Base-by-base conservation (phyloP, 2,797 vertebrate species). In the Acipenser ruthenus region DNA sequence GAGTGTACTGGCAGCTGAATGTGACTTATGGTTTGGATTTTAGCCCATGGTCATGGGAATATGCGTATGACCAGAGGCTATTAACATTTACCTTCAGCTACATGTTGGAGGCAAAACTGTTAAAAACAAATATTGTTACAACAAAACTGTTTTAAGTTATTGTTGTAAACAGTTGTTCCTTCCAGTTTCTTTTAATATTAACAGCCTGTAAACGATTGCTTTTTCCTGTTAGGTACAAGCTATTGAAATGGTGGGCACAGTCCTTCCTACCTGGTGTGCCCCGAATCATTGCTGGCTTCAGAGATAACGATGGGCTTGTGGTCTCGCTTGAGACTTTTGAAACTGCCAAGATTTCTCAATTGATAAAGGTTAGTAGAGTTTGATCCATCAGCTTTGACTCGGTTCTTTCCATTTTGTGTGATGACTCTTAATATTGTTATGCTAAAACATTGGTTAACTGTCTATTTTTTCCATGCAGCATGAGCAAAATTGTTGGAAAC, bases 401-500 rank as follows among this genome's bases (percentile, higher is more conserved):
- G 18, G 18, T 2, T 18, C 18, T 18, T 18, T 18, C 18, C 18
- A 18, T 18, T 18, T 4, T 48, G 49, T 11, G 13, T 18, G 49
- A 60, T 7, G 37, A 50, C 47, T 6, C 10, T 59, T 10, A 53
- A 7, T 8, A 60, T 53, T 23, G 49, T 15, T n/a, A 3, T 52
- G 10, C 12, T 11, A 37, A 10, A 18, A 2, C 8, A 11, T 10
- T 10, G 47, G 49, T 18, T 37, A 65, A 56, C 49, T 51, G 9
- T 18, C 64, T 53, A 12, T 5, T 50, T 56, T 56, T n/a, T 15
- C 69, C 51, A 61, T 64, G 58, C 67, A 96, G 94, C 86, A 83
- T 10, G 94, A 97, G 75, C 74, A 70, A 6, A 88, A 93, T 62
- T 91, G 91, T 86, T 97, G 94, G 94, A 94, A 89, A 63, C 94